A percentile compares a stretch with the other conserved stretches of the same genome.
Conservation (phyloP, 2,113 vertebrate genomes). For the Merops nubicus region DNA sequence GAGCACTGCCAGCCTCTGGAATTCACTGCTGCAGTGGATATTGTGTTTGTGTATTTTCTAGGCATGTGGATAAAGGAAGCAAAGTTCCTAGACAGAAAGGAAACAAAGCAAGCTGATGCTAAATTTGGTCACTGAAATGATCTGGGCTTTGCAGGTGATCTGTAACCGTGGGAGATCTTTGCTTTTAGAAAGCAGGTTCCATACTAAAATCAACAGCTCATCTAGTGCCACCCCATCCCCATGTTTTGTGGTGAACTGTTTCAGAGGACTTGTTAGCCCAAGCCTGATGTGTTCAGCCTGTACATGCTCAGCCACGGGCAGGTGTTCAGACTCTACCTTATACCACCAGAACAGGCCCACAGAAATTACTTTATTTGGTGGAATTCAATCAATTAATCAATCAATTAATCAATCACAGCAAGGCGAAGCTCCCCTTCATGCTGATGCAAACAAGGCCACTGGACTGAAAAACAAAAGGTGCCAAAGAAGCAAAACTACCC, state of each 20-base stretch:
- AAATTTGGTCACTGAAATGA: not conserved
- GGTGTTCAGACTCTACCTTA: not conserved
- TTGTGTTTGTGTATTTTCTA: rapidly evolving
- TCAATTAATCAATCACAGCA: not conserved
- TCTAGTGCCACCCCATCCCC: not conserved
- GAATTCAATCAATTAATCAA: not conserved
- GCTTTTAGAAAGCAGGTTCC: not conserved
- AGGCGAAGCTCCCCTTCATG: too few species aligned
- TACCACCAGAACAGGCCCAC: rapidly evolving
- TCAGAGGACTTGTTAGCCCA: not conserved
- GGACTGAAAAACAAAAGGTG: not conserved
- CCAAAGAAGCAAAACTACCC: not conserved
- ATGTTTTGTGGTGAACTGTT: not conserved
- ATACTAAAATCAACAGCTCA: not conserved
- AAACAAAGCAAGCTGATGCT: not conserved
- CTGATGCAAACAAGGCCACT: not conserved
- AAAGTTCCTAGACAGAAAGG: not conserved
- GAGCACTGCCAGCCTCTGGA: not conserved
- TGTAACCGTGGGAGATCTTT: too few species aligned
- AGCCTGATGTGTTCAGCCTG: not conserved
- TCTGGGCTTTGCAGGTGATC: not conserved
- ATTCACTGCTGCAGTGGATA: not conserved
- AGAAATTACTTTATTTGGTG: not conserved
- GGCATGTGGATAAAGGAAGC: not conserved
- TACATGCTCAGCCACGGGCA: not conserved